Base-by-base conservation (phyloP, 2,113 vertebrate genomes). In the Charadrius vociferus region DNA sequence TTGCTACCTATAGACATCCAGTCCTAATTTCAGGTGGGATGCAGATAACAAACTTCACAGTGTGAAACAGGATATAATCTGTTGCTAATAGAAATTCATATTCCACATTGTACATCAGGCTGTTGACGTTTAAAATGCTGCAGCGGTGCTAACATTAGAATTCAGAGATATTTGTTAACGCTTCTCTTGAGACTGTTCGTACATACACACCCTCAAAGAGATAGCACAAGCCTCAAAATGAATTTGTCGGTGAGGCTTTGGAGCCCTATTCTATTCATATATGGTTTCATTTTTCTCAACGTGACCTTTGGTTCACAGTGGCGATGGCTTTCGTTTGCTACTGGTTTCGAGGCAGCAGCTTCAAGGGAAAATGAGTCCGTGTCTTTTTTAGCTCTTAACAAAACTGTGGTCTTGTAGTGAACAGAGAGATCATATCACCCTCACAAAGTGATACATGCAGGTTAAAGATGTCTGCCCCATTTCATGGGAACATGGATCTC, bases 381-480 rank as follows among this genome's bases (percentile, higher is more conserved):
- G 95, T 94, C 97, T 97, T 94, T 96, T 97, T 96, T 86, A 97
- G 95, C 95, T 96, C 94, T 96, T 95, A 96, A 96, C 97, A 96
- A 96, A 97, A 97, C 88, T 94, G 94, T 90, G 95, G 95, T 80
- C 95, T 96, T 98, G 97, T 97, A 97, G 94, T 14, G 81, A 97
- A 63, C 96, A 97, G 94, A 96, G 56, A 95, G 97, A 97, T 98
- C 63, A 7, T 97, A 97, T 97, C 97, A 77, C 29, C 37, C 94
- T 96, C 93, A 70, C 96, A 80, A 90, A 97, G 83, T 95, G 96
- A 88, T 96, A 97, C 95, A 97, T 7, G 75, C 75, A 80, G 97
- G 97, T 97, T 98, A 97, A 96, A 97, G 95, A 95, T 94, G 97
- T 82, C 96, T 95, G 96, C 96, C 90, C 95, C 4, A 3, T 92